Evolutionary conservation across 2,888 invertebrate genomes (phyloP).

Genomic region (Chromoteleia sp.): DNA sequence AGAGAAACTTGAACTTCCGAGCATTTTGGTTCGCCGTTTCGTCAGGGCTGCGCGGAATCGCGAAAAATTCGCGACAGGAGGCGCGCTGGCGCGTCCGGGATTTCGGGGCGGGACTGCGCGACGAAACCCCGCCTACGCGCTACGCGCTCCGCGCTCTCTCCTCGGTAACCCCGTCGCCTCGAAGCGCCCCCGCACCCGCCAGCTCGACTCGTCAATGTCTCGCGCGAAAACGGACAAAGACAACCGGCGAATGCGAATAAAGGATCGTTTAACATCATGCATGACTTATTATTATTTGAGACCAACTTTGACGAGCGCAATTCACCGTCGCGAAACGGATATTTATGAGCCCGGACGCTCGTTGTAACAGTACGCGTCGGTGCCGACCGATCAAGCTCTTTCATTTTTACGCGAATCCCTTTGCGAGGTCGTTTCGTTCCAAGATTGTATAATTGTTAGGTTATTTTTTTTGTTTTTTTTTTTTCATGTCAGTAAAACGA

Average conservation of each 20-base stretch:
- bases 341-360: conserved; percentile 47
- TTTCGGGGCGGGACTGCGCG: conserved; percentile 74
- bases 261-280: conserved; percentile 68
- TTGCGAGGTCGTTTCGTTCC: neutral
- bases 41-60: conserved; percentile 38
- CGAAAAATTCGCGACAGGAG: conserved; percentile 27
- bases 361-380: conserved; percentile 25
- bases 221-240: conserved; percentile 56
- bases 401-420: neutral
- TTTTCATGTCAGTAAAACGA: too few relatives aligned
- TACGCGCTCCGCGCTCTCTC: conserved; percentile 34
- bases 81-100: conserved; percentile 63
- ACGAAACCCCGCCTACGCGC: conserved; percentile 72
- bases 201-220: conserved; percentile 1
- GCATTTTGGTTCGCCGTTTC: conserved; percentile 38
- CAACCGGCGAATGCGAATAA: conserved; percentile 51
- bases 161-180: too few relatives aligned
- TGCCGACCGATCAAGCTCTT: neutral
- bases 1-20: conserved; percentile 66
- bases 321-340: conserved; percentile 49
- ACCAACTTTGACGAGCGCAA: conserved; percentile 55
- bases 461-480: neutral
- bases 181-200: conserved; percentile 35
- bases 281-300: conserved; percentile 64
- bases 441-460: neutral